phyloP scores from a whole-genome alignment of 2,113 vertebrate species.

The Pithys albifrons region DNA sequence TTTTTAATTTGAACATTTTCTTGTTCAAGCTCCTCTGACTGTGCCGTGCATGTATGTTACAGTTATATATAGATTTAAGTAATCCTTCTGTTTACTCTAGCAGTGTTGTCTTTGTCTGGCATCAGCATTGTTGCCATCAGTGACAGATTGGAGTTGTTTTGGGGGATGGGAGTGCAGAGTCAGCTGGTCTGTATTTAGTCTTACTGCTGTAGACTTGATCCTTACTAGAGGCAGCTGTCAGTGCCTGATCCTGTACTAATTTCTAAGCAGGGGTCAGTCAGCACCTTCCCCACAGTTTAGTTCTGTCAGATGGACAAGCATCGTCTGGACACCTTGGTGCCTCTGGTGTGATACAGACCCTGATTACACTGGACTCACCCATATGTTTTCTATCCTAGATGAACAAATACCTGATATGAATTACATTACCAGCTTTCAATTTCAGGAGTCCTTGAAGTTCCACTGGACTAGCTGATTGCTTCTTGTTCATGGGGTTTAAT shows the following conservation, averaged over 20 bases:
- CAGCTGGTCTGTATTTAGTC: slow-evolving; percentile 59
- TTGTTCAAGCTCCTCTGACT: background rate
- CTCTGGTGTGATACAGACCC: background rate
- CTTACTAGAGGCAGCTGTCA: slow-evolving; percentile 42
- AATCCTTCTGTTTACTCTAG: slow-evolving; percentile 58
- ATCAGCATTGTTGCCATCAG: slow-evolving; percentile 49
- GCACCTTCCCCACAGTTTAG: background rate
- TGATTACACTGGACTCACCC: accelerated
- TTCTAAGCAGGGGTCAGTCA: background rate
- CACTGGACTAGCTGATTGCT: background rate
- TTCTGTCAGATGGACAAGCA: background rate
- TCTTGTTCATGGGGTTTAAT: background rate
- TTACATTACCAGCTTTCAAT: background rate
- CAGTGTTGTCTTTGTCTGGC: slow-evolving; percentile 42
- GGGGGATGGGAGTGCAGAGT: slow-evolving; percentile 36
- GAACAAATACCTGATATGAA: background rate
- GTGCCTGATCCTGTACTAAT: slow-evolving; percentile 32
- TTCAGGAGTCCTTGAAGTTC: background rate
- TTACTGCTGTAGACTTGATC: slow-evolving; percentile 33
- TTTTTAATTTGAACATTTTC: background rate
- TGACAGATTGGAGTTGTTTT: slow-evolving; percentile 51
- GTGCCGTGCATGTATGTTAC: background rate
- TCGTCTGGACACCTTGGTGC: background rate
- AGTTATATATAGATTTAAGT: slow-evolving; percentile 49
- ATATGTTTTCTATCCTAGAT: background rate